Conservation (phyloP, 2,797 vertebrate species). For the Benthosema pterotum region DNA sequence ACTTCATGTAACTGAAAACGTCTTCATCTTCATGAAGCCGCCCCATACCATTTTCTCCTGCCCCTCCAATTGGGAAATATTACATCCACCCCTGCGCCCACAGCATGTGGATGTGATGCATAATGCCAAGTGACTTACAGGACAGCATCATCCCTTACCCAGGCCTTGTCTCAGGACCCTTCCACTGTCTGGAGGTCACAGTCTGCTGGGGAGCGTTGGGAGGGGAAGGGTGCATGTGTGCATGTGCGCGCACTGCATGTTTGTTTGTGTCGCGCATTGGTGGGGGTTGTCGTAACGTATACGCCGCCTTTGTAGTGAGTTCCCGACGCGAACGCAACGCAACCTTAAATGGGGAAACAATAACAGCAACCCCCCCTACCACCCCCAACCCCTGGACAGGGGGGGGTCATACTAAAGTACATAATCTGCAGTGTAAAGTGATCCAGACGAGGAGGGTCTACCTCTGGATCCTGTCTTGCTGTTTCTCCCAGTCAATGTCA, state of each 20-base stretch:
- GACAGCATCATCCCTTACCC: conserved; percentile 30
- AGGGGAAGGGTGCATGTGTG: background rate
- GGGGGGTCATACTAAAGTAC: conserved; percentile 54
- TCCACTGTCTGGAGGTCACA: conserved; percentile 13
- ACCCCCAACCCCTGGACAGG: conserved; percentile 37
- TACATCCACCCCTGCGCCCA: too few relatives aligned
- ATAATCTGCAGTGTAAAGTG: conserved; percentile 70
- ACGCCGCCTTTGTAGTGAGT: conserved; percentile 48
- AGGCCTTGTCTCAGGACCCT: conserved; percentile 23
- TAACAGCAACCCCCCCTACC: conserved; percentile 42
- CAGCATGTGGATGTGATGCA: conserved; percentile 14
- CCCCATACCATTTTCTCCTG: too few relatives aligned
- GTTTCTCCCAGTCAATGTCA: conserved; percentile 34
- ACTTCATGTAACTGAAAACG: too few relatives aligned
- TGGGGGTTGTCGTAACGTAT: conserved; percentile 40
- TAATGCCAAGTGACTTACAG: conserved; percentile 18
- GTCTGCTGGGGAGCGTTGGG: background rate
- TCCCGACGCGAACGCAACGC: conserved; percentile 53
- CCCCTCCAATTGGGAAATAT: too few relatives aligned
- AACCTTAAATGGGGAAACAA: conserved; percentile 45
- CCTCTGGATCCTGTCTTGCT: conserved; percentile 56
- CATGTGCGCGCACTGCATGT: too few relatives aligned
- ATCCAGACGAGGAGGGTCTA: conserved; percentile 50
- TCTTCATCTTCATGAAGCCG: too few relatives aligned
- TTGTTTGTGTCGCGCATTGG: too few relatives aligned